Base-by-base conservation (phyloP, 2,888 invertebrate species). In the Phalera bucephala region DNA sequence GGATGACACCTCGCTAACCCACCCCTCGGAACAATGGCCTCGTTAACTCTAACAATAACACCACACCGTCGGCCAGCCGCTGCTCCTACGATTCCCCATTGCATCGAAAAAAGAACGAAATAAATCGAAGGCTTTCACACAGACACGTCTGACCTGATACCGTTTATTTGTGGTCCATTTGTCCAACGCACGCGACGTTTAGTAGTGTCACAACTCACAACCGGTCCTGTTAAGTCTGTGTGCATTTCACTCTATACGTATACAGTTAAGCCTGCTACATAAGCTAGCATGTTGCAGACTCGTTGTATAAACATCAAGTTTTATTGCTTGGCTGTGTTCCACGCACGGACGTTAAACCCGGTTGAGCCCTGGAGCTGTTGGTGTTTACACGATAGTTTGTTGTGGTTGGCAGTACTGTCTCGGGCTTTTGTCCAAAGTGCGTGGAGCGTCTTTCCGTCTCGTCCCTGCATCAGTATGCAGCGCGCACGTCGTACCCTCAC, bases 261-360 rank as follows among this genome's bases (percentile, higher is more conserved):
- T 63, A 45, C 47, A 48, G 60, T 61, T 64, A 69, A 69, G 64
- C 67, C 64, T 61, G 67, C 72, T 72, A 65, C 73, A 75, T 77
- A 80, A 77, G 77, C 77, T 72, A 73, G 75, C 71, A 67, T 70
- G 71, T 68, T 74, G 77, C 77, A 69, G 79, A 80, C 76, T 80
- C 69, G 72, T 68, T 76, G 73, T 82, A 81, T 80, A 83, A 86
- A 87, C 88, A 86, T 83, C 76, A 81, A 81, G 81, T 85, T 87
- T 88, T 87, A 88, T 87, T 82, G 84, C 80, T 88, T 88, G 88
- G 88, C 88, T 78, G 71, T 78, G 83, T 84, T 88, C 88, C 88
- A 88, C 82, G 81, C 80, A 76, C 69, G 78, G 72, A 72, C 76
- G 79, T 82, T 81, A 80, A 84, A 78, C 80, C 79, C 72, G 70